A percentile compares a stretch with the other conserved stretches of the same genome.
Evolutionary conservation across 2,113 vertebrate species (phyloP).

Genomic region (Engraulis encrasicolus): DNA sequence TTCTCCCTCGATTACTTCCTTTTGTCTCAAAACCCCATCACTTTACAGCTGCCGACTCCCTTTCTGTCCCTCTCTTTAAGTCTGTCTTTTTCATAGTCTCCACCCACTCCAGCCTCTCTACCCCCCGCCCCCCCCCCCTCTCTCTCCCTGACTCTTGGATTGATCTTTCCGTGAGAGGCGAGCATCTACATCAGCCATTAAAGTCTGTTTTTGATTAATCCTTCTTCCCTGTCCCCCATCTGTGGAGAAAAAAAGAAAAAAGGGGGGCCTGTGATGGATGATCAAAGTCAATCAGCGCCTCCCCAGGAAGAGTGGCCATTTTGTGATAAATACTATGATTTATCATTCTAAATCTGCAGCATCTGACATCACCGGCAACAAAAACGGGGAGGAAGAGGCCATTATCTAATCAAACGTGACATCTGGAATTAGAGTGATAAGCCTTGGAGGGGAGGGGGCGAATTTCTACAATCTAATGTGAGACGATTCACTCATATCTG

Average conservation of each 20-base stretch:
- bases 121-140: not conserved
- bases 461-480: conserved; percentile 11
- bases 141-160: conserved; percentile 8
- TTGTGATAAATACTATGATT: not conserved
- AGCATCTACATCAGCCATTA: conserved; percentile 17
- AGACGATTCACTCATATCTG: not conserved
- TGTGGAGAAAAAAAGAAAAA: not conserved
- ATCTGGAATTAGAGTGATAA: conserved; percentile 18
- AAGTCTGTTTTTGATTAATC: conserved; percentile 28
- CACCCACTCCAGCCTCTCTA: not conserved
- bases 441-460: not conserved
- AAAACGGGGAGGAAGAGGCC: conserved; percentile 9
- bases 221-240: conserved; percentile 3
- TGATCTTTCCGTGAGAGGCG: not conserved
- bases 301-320: conserved; percentile 14
- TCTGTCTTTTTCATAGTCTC: not conserved
- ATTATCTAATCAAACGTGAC: conserved; percentile 13
- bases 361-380: not conserved
- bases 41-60: not conserved
- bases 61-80: not conserved
- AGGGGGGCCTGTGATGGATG: conserved; percentile 15
- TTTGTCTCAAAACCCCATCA: not conserved
- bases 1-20: not conserved
- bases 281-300: conserved; percentile 24
- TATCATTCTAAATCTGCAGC: not conserved